Base-by-base conservation (phyloP, 2,113 vertebrate species). In the Petrocephalus zakoni region DNA sequence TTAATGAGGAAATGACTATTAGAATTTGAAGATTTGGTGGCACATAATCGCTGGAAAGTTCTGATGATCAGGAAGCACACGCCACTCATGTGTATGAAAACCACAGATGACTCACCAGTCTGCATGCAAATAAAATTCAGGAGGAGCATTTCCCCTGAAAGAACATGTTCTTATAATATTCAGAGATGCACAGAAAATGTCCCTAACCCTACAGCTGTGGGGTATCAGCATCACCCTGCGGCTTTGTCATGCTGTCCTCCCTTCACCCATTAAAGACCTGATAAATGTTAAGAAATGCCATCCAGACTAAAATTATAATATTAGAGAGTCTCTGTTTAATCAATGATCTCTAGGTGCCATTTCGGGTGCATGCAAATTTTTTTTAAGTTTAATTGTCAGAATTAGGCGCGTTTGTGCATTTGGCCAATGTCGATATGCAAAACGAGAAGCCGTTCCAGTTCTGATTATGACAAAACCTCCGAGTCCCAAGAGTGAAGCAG, bases 381-480 rank as follows among this genome's bases (percentile, higher is more conserved):
- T 75, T 78, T 78, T 7, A 78, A 78, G 34, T 78, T 42, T 19
- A 47, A n/a, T 51, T 56, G n/a, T 55, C 51, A 86, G 5, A 55
- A 86, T 86, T 86, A 34, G 52, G 51, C 15, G 29, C 22, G 29
- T 86, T 86, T 86, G 1, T 37, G 29, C 47, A 56, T 49, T 51
- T 53, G 1, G 5, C 22, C 22, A 42, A 37, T 86, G 49, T 37
- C 52, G 6, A 86, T 34, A 55, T 37, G 52, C 51, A 29, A 55
- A 34, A 55, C 51, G 25, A 85, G 51, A 53, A 34, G 47, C 84
- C 15, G 7, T 29, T 56, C 51, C 25, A 86, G 29, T 83, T 22
- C 52, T 55, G 84, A 86, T 56, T 53, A 86, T 86, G 84, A 85
- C 6, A 85, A 86, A 86, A 37, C 51, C 22, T 25, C 52, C 84